Evolutionary conservation across 2,888 invertebrate species (phyloP), one percentile per base, ranked within the genome.

Genomic region (Ametastegia equiseti): DNA sequence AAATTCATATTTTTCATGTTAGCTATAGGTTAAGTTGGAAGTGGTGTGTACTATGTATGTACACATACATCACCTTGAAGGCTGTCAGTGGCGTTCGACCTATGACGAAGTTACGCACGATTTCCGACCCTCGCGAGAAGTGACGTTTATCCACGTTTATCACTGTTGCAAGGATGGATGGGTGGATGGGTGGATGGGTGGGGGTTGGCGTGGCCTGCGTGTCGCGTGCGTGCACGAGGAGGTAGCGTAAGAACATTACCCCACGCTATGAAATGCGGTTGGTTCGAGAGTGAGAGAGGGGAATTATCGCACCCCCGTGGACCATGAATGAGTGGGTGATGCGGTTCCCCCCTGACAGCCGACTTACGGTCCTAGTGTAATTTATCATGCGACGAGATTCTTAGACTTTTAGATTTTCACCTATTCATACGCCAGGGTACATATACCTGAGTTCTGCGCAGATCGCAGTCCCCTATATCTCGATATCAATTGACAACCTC

Each of bases 81-180:
- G n/a, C 42, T 42, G 9, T 9, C 27, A 1, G 13, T 27, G 60
- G 23, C 60, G 30, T 60, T 9, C 30, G 60, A 60, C 60, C 60
- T 60, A n/a, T n/a, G 27, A 30, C 60, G 27, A 60, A 27, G 30
- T 60, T 60, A 30, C 60, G 30, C 60, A 60, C 30, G 60, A 60
- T 60, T 60, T 60, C 60, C 15, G 30, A 30, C 30, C 30, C 60
- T 60, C 60, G 60, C 60, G 27, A 30, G 27, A 4, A 60, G 30
- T 60, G 27, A 60, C 60, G 60, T 60, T 60, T 60, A 60, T 60
- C n/a, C n/a, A n/a, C n/a, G n/a, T n/a, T n/a, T n/a, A n/a, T n/a
- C n/a, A n/a, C n/a, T n/a, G n/a, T n/a, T n/a, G n/a, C n/a, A n/a
- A n/a, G n/a, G n/a, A n/a, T n/a, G n/a, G n/a, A n/a, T n/a, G n/a